Conservation (phyloP, 2,113 vertebrate species). For the Notiomystis cincta region DNA sequence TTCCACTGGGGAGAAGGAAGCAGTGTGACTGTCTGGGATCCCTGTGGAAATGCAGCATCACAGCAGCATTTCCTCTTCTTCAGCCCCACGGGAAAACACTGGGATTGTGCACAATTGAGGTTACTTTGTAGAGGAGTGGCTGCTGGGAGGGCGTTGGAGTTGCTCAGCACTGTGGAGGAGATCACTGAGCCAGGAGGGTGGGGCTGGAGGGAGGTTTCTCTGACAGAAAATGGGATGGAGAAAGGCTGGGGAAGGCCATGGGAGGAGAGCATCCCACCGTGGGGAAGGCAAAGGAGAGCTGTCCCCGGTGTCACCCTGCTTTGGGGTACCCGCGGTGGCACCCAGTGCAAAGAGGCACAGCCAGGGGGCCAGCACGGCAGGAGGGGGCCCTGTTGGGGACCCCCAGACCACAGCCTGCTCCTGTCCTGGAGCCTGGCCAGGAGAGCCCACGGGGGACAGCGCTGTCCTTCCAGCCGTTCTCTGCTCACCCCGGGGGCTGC, state of each 20-base stretch:
- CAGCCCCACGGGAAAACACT: background rate
- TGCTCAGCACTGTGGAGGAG: rapidly evolving
- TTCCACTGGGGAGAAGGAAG: background rate
- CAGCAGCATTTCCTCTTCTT: background rate
- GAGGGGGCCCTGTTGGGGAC: background rate
- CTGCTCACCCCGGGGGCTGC: background rate
- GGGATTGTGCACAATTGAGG: background rate
- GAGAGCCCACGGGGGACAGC: rapidly evolving
- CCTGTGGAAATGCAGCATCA: background rate
- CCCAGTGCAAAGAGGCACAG: background rate
- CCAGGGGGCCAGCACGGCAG: rapidly evolving
- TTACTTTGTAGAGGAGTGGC: background rate
- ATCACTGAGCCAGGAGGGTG: background rate
- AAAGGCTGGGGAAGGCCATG: background rate
- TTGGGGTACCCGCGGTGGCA: rapidly evolving
- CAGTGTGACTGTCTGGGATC: background rate
- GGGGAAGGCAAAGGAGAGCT: background rate
- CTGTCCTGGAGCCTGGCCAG: background rate
- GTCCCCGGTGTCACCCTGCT: background rate
- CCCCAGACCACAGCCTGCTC: background rate
- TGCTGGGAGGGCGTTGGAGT: background rate
- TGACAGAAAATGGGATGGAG: background rate
- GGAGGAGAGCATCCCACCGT: rapidly evolving
- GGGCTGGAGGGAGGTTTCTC: background rate
- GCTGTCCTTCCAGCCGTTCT: background rate